phyloP scores from a whole-genome alignment of 2,797 vertebrate genomes.

The Liasis olivaceus region DNA sequence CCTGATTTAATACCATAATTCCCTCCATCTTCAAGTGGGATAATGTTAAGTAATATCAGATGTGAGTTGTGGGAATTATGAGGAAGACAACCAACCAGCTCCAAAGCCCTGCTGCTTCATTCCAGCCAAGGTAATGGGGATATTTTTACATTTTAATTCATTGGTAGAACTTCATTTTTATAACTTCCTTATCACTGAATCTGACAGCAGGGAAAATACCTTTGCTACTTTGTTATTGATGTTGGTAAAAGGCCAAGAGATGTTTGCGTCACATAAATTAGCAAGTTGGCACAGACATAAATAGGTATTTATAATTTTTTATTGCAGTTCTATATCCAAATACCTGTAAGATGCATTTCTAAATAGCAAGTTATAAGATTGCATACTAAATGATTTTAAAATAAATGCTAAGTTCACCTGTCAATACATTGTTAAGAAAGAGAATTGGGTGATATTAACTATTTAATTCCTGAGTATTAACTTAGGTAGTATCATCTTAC shows the following conservation, averaged over 20 bases:
- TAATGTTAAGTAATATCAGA: neutral
- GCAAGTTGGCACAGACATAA: neutral
- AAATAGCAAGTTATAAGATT: neutral
- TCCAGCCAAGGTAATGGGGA: neutral
- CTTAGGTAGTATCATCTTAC: neutral
- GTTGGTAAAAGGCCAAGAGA: neutral
- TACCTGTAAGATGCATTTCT: neutral
- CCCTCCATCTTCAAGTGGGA: neutral
- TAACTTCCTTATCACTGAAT: neutral
- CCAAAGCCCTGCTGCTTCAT: neutral
- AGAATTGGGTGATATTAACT: neutral
- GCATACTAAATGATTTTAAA: neutral
- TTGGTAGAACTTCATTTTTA: neutral
- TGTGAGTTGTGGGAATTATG: neutral
- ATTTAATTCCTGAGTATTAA: neutral
- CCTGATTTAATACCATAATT: neutral
- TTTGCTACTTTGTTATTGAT: neutral
- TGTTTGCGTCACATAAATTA: neutral
- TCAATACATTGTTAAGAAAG: neutral
- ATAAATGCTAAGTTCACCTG: neutral
- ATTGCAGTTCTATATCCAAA: neutral
- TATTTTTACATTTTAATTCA: neutral
- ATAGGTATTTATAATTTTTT: neutral
- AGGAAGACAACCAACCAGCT: neutral
- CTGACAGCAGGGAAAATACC: neutral